Base-by-base conservation (phyloP, 1,140 invertebrate species). In the Brachionus plicatilis region DNA sequence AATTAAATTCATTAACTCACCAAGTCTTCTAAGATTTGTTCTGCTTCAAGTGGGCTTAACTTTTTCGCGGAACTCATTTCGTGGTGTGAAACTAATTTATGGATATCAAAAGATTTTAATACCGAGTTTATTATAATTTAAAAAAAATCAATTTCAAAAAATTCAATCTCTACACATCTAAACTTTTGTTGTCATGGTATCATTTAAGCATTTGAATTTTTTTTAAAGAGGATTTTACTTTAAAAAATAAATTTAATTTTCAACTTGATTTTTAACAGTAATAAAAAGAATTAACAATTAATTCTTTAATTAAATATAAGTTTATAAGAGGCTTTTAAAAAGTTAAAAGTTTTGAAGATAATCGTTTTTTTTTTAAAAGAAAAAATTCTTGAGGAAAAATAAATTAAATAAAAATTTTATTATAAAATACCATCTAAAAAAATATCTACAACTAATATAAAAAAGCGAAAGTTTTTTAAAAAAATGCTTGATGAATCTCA, bases 401-500 rank as follows among this genome's bases (percentile, higher is more conserved):
- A 11, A 33, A 33, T 33, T 68, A 2, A 27, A 65, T 17, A 24
- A 66, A 66, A 27, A 12, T 24, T 68, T 29, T 33, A 68, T 29
- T 27, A 14, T 37, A 72, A 72, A 70, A 70, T 29, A 12, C 17
- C 17, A 43, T 43, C 17, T 11, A 17, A 17, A 41, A 37, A 29
- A 72, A 37, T 41, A 72, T 43, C 33, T 72, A 72, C 33, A 41
- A 43, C 29, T 72, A 72, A 41, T 12, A 43, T 41, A 17, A 41
- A n/a, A 20, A 72, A 20, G 20, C 14, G 11, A 41, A 72, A 79
- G 17, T 56, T 27, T 65, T 60, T 45, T 68, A 65, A 68, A 65
- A 82, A 68, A 82, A 82, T 3, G 79, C 79, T 45, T 82, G 56
- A 41, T 82, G 79, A 29, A 82, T 82, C 66, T 82, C 79, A 24